A percentile compares a stretch with the other conserved stretches of the same genome.
phyloP scores from a whole-genome alignment of 2,113 vertebrate genomes.

The Taxidea taxus region DNA sequence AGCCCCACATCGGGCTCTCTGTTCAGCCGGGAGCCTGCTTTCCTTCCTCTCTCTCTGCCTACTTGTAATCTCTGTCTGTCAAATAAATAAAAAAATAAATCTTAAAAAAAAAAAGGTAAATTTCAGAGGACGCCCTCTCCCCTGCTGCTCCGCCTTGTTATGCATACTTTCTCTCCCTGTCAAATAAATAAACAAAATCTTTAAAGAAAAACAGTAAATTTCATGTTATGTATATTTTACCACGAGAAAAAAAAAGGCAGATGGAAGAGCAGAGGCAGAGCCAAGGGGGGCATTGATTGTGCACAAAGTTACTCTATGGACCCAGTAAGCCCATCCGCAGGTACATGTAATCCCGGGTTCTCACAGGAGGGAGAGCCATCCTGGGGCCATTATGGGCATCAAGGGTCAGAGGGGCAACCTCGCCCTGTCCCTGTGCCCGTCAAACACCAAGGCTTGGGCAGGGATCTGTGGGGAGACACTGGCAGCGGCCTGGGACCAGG shows the following conservation, averaged over 20 bases:
- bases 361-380: background rate
- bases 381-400: background rate
- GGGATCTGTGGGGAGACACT: background rate
- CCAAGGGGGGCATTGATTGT: rapidly evolving
- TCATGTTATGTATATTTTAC: background rate
- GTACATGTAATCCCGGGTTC: background rate
- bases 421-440: background rate
- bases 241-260: background rate
- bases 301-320: background rate
- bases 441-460: background rate
- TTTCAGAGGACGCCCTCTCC: no score
- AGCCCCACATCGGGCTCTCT: no score
- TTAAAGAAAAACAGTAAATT: background rate
- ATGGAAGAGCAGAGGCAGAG: background rate
- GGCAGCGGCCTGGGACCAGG: background rate
- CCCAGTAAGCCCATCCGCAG: no score
- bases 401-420: background rate
- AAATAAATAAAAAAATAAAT: no score
- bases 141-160: no score
- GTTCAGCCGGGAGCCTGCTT: no score
- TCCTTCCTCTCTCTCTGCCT: no score
- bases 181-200: no score
- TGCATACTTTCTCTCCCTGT: no score
- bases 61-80: no score
- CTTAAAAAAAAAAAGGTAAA: no score